Base-by-base conservation (phyloP, 1,140 invertebrate species). In the Oncopodura yosiiana region DNA sequence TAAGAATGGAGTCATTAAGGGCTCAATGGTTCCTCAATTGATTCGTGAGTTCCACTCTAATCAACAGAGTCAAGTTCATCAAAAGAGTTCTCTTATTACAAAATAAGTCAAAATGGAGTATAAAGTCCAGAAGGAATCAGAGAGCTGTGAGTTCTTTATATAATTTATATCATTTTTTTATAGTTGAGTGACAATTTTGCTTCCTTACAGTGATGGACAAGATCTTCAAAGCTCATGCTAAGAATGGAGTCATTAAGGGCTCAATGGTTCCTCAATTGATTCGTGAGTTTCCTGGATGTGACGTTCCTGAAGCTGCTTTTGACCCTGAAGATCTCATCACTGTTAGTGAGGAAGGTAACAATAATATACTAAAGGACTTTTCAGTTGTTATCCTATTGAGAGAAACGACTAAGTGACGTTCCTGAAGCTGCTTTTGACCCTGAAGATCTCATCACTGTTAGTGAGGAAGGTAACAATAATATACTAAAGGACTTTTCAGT, bases 31-130 rank as follows among this genome's bases (percentile, higher is more conserved):
- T 24, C 46, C 46, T 23, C 36, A 27, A 24, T 37, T 49, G 3
- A 24, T 49, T 30, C 36, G 38, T n/a, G 46, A 49, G 34, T 49
- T 49, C 46, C 36, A 49, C n/a, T 21, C 46, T n/a, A 34, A 49
- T n/a, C n/a, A n/a, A n/a, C n/a, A n/a, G n/a, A n/a, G n/a, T n/a
- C n/a, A n/a, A n/a, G n/a, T n/a, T n/a, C n/a, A n/a, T n/a, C n/a
- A n/a, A n/a, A n/a, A n/a, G n/a, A n/a, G n/a, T n/a, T n/a, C n/a
- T n/a, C n/a, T n/a, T n/a, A n/a, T n/a, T n/a, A n/a, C n/a, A n/a
- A n/a, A n/a, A n/a, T n/a, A n/a, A n/a, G n/a, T n/a, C n/a, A n/a
- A n/a, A n/a, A n/a, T n/a, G 46, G 46, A 49, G 38, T 49, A 49
- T 34, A 49, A 49, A 49, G 46, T 49, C n/a, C 21, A 21, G 23